phyloP scores from a whole-genome alignment of 2,113 vertebrate species.

The Mugil cephalus region DNA sequence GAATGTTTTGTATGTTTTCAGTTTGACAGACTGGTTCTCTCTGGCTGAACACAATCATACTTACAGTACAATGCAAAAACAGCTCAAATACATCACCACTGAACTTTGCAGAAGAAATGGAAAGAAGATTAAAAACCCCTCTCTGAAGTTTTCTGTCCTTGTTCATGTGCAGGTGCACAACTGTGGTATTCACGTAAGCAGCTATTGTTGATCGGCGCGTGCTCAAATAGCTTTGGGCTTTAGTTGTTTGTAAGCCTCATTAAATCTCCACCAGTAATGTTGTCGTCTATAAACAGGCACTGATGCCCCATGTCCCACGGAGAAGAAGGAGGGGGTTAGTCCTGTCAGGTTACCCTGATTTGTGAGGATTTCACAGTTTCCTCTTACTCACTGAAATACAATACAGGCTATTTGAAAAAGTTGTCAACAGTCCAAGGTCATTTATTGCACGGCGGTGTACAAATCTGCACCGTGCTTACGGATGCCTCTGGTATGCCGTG shows the following conservation, averaged over 20 bases:
- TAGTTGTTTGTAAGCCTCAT: constrained; percentile 2
- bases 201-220: background rate
- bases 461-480: constrained; percentile 20
- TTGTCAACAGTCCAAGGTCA: constrained; percentile 46
- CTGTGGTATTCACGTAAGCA: background rate
- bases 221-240: background rate
- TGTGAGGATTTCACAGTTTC: constrained; percentile 30
- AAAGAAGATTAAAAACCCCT: too few species aligned
- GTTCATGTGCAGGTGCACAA: too few species aligned
- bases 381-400: constrained; percentile 45
- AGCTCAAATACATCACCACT: too few species aligned
- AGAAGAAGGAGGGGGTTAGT: constrained; percentile 1
- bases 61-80: too few species aligned
- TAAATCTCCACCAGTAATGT: constrained; percentile 9
- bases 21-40: too few species aligned
- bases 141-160: too few species aligned
- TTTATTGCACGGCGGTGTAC: constrained; percentile 25
- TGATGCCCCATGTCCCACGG: constrained; percentile 3
- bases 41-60: too few species aligned
- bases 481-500: constrained; percentile 37
- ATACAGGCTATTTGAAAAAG: constrained; percentile 21
- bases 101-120: too few species aligned
- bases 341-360: constrained; percentile 45
- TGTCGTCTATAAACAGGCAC: constrained; percentile 43
- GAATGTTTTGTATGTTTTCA: too few species aligned